phyloP scores from a whole-genome alignment of 35 echinoderm and acorn worm genomes.

The Lytechinus pictus region DNA sequence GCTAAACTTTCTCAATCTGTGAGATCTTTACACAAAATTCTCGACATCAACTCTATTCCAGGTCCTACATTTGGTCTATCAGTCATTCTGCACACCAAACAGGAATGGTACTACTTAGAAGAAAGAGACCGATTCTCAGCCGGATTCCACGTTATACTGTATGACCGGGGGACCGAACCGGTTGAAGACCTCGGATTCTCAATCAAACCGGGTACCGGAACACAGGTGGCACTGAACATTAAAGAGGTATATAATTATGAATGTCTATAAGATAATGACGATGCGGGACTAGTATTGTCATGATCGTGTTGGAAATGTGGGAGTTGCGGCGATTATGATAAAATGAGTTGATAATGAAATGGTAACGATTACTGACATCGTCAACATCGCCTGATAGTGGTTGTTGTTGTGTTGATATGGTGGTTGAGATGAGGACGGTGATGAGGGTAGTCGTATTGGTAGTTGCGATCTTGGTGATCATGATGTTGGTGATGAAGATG shows the following conservation, averaged over 20 bases:
- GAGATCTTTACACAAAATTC: neutral
- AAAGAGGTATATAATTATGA: neutral
- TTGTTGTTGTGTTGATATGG: neutral
- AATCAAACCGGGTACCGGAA: neutral
- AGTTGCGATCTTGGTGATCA: too few relatives aligned
- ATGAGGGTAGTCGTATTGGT: too few relatives aligned
- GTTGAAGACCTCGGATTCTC: neutral
- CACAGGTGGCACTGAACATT: conserved; percentile 10
- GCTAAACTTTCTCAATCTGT: neutral
- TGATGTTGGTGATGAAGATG: too few relatives aligned
- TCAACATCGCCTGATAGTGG: too few relatives aligned
- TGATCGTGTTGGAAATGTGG: neutral
- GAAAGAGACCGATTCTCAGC: neutral
- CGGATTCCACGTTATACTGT: conserved; percentile 21
- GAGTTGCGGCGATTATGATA: neutral
- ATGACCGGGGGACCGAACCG: neutral
- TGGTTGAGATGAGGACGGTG: too few relatives aligned
- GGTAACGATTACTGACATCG: too few relatives aligned
- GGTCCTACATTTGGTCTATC: conserved; percentile 8
- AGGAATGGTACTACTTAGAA: neutral
- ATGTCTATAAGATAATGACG: neutral
- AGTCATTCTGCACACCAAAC: neutral
- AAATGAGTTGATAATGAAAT: neutral
- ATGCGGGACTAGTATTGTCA: neutral
- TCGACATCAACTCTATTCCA: neutral